Base-by-base conservation (phyloP, 2,113 vertebrate species). In the Halcyon senegalensis region DNA sequence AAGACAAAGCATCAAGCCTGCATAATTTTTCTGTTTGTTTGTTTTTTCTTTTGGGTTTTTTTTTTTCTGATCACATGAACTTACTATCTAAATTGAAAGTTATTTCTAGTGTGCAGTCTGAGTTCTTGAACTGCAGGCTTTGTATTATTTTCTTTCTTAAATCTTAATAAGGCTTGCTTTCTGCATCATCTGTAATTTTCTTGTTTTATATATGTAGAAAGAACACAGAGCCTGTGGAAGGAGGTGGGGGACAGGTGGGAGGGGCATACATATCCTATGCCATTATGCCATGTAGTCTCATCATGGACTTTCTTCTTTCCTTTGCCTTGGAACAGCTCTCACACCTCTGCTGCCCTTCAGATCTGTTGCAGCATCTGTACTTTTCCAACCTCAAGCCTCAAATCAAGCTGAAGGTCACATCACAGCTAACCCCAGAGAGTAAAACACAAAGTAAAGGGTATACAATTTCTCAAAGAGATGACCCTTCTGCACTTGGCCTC, bases 261-360 rank as follows among this genome's bases (percentile, higher is more conserved):
- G 30, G 11, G 94, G 94, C 82, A 73, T 80, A 84, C 0, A 0
- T 97, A 96, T 98, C 97, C 97, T 43, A 43, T 43, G 43, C 14
- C 15, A 43, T 43, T 98, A 93, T 96, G 92, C 81, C 96, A 93
- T 87, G 97, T 96, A 94, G 93, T 95, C 94, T 94, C 94, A 82
- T 86, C 15, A 3, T 95, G 95, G 90, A 88, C 91, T 90, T 94
- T 91, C 66, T 96, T 92, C 60, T 60, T 96, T 96, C 96, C 96
- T 98, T 97, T 96, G 87, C 91, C 63, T 96, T 97, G 97, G 93
- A 97, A 95, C 97, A 41, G 15, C 79, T 93, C 96, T 97, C 97
- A 95, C 75, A 41, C n/a, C 86, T 59, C 94, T 96, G 96, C 97
- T 98, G 97, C 97, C 97, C 73, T 96, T 94, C 69, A 93, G 72